These are phyloP conservation scores for Eurytoma adleriae DNA, from an alignment of 2,888 invertebrate genomes.

Conservation along the genomic window DNA sequence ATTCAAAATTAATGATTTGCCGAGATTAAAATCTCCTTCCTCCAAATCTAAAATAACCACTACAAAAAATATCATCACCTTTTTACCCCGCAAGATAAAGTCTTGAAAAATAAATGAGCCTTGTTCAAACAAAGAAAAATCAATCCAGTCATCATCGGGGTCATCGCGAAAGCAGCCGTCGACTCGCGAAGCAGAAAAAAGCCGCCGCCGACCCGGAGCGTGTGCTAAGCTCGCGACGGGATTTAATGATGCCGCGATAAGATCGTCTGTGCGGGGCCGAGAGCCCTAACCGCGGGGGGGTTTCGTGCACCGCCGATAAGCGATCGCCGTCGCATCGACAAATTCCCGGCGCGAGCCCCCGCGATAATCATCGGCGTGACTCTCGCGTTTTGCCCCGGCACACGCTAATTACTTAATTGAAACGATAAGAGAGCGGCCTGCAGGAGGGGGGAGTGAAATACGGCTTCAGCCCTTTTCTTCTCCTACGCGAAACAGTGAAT, in stretches of 20 bases:
- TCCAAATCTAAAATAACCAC: too few species aligned
- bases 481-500: slow-evolving; percentile 9
- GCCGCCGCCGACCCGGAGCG: not conserved
- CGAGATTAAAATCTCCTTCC: too few species aligned
- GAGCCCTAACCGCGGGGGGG: not conserved
- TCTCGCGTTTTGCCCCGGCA: slow-evolving; percentile 9
- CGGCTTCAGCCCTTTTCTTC: not conserved
- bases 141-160: too few species aligned
- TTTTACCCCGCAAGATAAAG: not conserved
- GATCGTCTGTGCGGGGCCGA: not conserved
- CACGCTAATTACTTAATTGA: slow-evolving; percentile 53
- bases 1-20: too few species aligned
- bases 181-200: not conserved
- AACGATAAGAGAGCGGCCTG: slow-evolving; percentile 30
- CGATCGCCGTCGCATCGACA: slow-evolving; percentile 27
- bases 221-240: slow-evolving; percentile 7
- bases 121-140: too few species aligned
- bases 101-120: too few species aligned
- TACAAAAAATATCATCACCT: not conserved
- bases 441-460: slow-evolving; percentile 5
- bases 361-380: slow-evolving; percentile 39
- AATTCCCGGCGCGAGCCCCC: slow-evolving; percentile 6
- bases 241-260: slow-evolving; percentile 28
- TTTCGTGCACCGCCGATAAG: slow-evolving; percentile 30
- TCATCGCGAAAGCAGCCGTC: too few species aligned